Conservation (phyloP, 2,797 vertebrate genomes). For the Phrynocephalus vlangalii region DNA sequence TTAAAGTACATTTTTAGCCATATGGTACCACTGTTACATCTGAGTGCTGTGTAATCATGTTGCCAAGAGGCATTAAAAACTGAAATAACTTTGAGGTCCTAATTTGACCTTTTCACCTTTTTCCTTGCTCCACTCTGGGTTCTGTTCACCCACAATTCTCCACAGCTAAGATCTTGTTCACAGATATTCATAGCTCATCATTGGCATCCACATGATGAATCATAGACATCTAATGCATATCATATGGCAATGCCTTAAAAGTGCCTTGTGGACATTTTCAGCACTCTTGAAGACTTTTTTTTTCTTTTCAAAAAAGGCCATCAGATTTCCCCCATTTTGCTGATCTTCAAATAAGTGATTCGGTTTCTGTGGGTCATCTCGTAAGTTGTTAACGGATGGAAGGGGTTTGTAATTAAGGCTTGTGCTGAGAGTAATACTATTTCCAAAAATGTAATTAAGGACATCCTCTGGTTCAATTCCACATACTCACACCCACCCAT, state of each 20-base stretch:
- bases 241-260: too few relatives aligned
- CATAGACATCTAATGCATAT: neutral
- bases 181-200: neutral
- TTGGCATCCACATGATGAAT: neutral
- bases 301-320: neutral
- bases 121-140: neutral
- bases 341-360: neutral
- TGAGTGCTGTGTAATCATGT: conserved; percentile 6
- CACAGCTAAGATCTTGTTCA: neutral
- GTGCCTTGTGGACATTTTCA: neutral
- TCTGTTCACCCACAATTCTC: neutral
- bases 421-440: neutral
- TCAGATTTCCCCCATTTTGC: neutral
- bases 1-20: neutral
- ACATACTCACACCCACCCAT: too few relatives aligned
- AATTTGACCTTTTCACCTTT: neutral
- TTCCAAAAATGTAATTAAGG: neutral
- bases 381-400: too few relatives aligned
- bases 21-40: neutral
- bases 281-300: neutral
- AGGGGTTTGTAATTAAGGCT: neutral
- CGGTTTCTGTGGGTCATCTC: neutral
- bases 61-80: neutral
- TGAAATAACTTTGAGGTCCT: neutral
- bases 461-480: neutral